Conservation (phyloP, 2,797 vertebrate genomes). For the Uromys caudimaculatus region DNA sequence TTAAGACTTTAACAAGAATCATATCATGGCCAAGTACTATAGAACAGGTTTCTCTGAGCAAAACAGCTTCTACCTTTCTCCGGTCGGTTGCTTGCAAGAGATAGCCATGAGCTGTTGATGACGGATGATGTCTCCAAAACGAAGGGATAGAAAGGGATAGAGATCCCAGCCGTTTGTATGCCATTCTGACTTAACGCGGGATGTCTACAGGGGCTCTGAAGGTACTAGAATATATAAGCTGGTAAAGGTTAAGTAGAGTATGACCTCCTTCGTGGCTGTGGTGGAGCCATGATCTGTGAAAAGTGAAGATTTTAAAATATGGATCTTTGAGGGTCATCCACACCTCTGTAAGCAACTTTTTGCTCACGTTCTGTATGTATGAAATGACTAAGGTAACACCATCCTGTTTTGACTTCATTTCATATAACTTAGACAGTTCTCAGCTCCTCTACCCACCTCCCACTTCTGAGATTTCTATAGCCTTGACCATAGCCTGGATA, state of each 20-base stretch:
- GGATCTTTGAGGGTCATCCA: not conserved
- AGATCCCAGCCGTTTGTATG: not conserved
- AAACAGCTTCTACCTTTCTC: not conserved
- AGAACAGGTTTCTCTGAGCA: not conserved
- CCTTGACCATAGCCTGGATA: not conserved
- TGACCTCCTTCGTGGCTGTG: not conserved
- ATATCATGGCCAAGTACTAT: not conserved
- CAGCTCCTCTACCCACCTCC: not conserved
- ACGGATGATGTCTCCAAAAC: not conserved
- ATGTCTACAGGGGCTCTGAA: not conserved
- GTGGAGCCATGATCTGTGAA: not conserved
- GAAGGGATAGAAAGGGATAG: not conserved
- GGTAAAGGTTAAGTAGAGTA: not conserved
- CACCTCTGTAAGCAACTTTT: not conserved
- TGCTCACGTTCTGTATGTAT: not conserved
- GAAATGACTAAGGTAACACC: not conserved
- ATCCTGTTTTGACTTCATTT: not conserved
- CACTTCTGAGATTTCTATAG: not conserved
- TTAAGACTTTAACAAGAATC: not conserved
- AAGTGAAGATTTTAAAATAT: not conserved
- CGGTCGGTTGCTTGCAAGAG: not conserved
- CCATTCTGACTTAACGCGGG: not conserved
- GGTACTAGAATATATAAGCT: not conserved
- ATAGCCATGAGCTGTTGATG: not conserved
- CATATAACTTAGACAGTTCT: not conserved